Base-by-base conservation (phyloP, 1,140 invertebrate species). In the Tribolium castaneum region DNA sequence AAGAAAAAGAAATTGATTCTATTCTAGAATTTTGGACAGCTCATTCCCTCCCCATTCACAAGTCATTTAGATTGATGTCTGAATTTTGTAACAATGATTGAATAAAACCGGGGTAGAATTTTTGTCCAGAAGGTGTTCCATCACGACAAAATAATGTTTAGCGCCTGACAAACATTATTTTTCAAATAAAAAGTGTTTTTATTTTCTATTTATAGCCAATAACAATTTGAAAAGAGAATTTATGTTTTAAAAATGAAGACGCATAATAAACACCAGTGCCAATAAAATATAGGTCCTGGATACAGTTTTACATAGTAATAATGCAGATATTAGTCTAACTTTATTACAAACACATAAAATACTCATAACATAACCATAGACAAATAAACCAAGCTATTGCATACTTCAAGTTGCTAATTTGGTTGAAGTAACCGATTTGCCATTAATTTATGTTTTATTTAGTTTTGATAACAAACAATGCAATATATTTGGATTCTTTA, bases 21-120 rank as follows among this genome's bases (percentile, higher is more conserved):
- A 45, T 45, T 9, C 7, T 45, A 45, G 39, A 9, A 45, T 45
- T 45, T 9, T 45, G n/a, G 39, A 45, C 39, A 45, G 16, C 16
- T 52, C 16, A 19, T 16, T 52, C 16, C 51, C 16, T 52, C 16
- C 14, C 51, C 51, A 52, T 5, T 19, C 16, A 12, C 51, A 25
- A n/a, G 54, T 25, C 54, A 30, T 19, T 59, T 19, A 25, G 54
- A 59, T 59, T 22, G 54, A 59, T 59, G 54, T 59, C 54, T 30
- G 19, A 19, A 59, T 59, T 59, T 59, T 19, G 16, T 19, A 19
- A 6, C 5, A 25, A 10, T 22, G 54, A 59, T 59, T 59, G 54
- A 22, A 19, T 19, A 19, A 19, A 19, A 19, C 2, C 1, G 2
- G 54, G 7, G 9, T 5, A 30, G 39, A 59, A 6, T 59, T 25